Percentiles rank a stretch among this genome's conserved stretches.
Conservation (phyloP, 2,797 vertebrate genomes). For the Centropyge bicolor region DNA sequence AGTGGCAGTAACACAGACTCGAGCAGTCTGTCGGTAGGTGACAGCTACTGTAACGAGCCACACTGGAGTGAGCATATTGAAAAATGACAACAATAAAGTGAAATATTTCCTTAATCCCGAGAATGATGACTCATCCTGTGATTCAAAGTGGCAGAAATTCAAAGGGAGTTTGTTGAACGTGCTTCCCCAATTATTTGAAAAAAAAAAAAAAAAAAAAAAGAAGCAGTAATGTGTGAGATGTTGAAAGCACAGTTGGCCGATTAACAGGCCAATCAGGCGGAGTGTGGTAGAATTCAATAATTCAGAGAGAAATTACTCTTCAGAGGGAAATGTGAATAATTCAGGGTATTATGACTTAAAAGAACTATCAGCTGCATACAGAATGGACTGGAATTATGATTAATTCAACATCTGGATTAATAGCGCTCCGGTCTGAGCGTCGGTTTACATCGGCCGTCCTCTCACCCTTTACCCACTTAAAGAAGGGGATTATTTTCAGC, state of each 20-base stretch:
- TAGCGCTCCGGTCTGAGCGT: conserved; percentile 70
- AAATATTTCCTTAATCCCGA: conserved; percentile 46
- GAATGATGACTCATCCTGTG: conserved; percentile 50
- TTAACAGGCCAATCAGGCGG: conserved; percentile 77
- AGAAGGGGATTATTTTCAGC: conserved; percentile 50
- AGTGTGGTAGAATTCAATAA: conserved; percentile 84
- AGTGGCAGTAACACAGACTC: neutral
- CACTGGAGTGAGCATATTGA: conserved; percentile 13
- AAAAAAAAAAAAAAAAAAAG: neutral
- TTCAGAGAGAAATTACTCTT: conserved; percentile 86
- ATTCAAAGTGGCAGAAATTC: conserved; percentile 50
- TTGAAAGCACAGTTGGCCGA: conserved; percentile 48
- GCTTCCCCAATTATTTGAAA: conserved; percentile 24
- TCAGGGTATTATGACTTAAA: conserved; percentile 87
- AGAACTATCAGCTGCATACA: conserved; percentile 76
- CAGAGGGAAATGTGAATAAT: conserved; percentile 85
- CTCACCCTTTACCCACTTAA: conserved; percentile 48
- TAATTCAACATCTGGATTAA: conserved; percentile 86
- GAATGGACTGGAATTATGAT: conserved; percentile 77
- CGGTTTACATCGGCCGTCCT: conserved; percentile 66
- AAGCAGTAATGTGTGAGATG: conserved; percentile 37
- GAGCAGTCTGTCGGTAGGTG: neutral
- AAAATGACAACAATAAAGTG: conserved; percentile 25
- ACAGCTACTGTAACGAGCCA: conserved; percentile 9
- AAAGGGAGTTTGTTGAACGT: conserved; percentile 24